These are phyloP conservation scores for Ceyx erithaca DNA, from an alignment of 2,797 vertebrate genomes.

Conservation along the genomic window DNA sequence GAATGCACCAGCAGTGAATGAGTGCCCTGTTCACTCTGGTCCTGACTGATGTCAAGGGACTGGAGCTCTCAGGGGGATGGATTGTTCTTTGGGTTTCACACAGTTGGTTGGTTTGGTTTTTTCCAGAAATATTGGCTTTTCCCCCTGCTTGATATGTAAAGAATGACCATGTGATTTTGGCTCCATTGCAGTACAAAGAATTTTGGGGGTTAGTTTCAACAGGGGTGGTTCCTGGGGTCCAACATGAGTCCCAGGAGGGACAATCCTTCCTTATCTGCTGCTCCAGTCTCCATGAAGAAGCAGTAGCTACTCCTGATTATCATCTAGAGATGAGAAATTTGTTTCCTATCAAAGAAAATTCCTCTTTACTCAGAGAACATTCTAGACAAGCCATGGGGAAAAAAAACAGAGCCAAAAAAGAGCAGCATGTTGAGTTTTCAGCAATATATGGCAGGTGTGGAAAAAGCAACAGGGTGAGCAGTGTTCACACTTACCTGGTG, in stretches of 20 bases:
- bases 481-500: neutral
- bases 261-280: neutral
- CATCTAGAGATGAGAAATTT: neutral
- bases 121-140: neutral
- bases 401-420: neutral
- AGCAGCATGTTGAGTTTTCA: neutral
- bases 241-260: neutral
- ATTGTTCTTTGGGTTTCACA: slow-evolving; percentile 3
- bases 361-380: neutral
- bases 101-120: neutral
- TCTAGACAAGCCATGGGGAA: neutral
- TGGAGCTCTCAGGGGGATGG: neutral
- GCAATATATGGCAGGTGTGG: neutral
- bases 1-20: neutral
- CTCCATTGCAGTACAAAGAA: neutral
- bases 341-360: neutral
- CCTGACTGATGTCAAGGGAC: neutral
- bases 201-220: neutral
- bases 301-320: neutral
- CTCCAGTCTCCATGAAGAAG: neutral
- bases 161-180: neutral
- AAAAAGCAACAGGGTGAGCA: neutral
- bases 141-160: neutral
- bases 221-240: neutral
- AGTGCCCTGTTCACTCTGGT: neutral